Percentiles rank a stretch among this genome's conserved stretches.
These are phyloP conservation scores for Lonchura striata DNA, from an alignment of 2,113 vertebrate species.

Conservation along the genomic window DNA sequence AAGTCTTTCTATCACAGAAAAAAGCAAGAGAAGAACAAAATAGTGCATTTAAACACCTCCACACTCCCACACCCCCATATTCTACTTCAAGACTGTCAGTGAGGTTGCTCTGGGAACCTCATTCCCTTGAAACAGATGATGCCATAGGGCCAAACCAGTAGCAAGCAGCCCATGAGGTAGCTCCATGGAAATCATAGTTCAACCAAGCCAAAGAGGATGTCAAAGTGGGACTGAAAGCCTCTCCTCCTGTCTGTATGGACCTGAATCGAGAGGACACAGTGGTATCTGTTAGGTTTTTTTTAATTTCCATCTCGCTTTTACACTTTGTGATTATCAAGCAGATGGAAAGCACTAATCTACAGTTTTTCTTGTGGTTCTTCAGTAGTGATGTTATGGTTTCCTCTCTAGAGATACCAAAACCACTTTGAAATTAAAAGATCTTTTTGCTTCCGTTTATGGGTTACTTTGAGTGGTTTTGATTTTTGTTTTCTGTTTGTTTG, in stretches of 20 bases:
- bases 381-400: neutral
- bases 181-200: neutral
- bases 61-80: neutral
- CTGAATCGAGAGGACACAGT: neutral
- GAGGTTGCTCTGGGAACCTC: neutral
- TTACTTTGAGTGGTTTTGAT: neutral
- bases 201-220: neutral
- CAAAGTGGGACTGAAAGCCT: neutral
- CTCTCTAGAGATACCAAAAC: neutral
- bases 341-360: neutral
- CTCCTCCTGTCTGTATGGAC: neutral
- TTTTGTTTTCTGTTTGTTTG: neutral
- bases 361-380: neutral
- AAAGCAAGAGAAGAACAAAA: neutral
- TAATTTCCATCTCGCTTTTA: neutral
- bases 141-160: neutral
- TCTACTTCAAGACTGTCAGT: neutral
- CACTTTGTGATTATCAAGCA: neutral
- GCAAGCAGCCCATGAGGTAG: neutral
- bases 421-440: slow-evolving; percentile 28
- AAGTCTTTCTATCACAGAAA: neutral
- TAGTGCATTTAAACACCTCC: neutral
- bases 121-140: neutral
- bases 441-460: neutral
- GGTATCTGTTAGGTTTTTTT: neutral